These are phyloP conservation scores for Sarcophaga peregrina DNA, from an alignment of 1,140 invertebrate genomes.

Conservation along the genomic window DNA sequence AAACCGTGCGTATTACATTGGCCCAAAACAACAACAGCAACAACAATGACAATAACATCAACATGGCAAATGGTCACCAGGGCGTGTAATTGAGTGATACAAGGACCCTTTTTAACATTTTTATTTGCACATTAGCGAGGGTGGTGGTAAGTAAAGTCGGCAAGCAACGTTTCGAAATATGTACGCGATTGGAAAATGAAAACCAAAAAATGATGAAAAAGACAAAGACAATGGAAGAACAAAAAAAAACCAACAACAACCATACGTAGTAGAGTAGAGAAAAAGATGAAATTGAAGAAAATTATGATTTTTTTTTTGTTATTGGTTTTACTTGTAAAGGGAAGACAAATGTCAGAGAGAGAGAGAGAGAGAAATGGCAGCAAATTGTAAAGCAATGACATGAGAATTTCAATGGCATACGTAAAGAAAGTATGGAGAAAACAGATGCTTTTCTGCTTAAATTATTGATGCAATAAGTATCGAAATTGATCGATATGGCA, in stretches of 20 bases:
- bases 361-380: not conserved
- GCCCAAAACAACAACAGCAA: not conserved
- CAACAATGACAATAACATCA: not conserved
- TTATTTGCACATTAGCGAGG: constrained; percentile 67
- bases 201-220: too few species aligned
- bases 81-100: constrained; percentile 67
- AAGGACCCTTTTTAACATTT: constrained; percentile 66
- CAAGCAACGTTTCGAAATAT: not conserved
- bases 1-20: constrained; percentile 11
- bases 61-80: constrained; percentile 63
- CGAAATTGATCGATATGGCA: not conserved
- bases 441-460: not conserved
- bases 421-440: not conserved
- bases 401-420: not conserved
- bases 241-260: constrained; percentile 23
- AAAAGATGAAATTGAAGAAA: not conserved
- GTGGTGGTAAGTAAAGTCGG: constrained; percentile 48
- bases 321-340: too few species aligned
- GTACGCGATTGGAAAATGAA: not conserved
- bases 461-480: not conserved
- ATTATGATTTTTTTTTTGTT: too few species aligned
- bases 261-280: constrained; percentile 4
- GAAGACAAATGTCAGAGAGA: not conserved
- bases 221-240: constrained; percentile 3
- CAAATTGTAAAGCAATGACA: not conserved